Evolutionary conservation across 2,113 vertebrate species (phyloP).

Genomic region (Eclectus roratus): DNA sequence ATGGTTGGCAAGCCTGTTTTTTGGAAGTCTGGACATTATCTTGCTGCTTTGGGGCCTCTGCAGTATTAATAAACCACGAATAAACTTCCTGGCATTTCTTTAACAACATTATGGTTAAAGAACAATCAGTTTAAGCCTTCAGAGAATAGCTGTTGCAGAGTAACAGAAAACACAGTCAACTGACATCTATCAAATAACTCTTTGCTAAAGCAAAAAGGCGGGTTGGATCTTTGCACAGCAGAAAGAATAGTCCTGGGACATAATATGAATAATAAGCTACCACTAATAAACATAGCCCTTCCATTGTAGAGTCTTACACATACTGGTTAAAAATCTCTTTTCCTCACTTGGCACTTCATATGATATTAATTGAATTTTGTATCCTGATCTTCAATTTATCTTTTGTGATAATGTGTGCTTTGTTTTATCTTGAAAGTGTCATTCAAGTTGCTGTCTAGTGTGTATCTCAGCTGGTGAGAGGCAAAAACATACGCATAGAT

Average conservation of each 20-base stretch:
- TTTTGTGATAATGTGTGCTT: background rate
- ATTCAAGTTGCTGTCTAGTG: background rate
- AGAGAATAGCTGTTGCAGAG: constrained; percentile 22
- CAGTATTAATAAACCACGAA: constrained; percentile 50
- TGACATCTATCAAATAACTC: background rate
- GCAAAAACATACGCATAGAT: background rate
- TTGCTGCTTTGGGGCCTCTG: constrained; percentile 26
- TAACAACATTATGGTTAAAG: constrained; percentile 28
- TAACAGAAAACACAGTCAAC: constrained; percentile 1
- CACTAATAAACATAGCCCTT: background rate
- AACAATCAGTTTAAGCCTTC: constrained; percentile 24
- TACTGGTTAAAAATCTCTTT: background rate
- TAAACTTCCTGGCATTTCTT: constrained; percentile 56
- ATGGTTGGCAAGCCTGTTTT: constrained; percentile 15
- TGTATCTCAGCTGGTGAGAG: background rate
- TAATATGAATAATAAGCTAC: background rate
- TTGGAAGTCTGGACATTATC: constrained; percentile 43
- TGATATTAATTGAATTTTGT: background rate
- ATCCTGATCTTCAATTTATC: background rate
- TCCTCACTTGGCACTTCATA: background rate
- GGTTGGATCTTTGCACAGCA: background rate
- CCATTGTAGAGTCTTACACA: background rate
- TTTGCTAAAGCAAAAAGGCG: background rate
- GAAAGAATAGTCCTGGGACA: background rate
- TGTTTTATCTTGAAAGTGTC: background rate